phyloP scores from a whole-genome alignment of 2,888 invertebrate genomes.

The Spodoptera littoralis region DNA sequence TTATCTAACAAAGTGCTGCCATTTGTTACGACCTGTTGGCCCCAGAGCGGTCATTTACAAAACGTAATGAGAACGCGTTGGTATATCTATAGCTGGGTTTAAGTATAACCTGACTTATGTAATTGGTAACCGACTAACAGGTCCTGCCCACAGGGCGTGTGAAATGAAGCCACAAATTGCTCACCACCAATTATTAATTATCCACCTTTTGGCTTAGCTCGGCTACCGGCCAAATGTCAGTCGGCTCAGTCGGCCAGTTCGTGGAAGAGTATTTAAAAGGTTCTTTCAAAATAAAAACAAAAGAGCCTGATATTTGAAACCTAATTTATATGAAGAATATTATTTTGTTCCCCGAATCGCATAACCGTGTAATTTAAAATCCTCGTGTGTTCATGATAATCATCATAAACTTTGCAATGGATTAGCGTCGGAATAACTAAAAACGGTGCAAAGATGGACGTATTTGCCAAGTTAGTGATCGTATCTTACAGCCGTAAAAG shows the following conservation, averaged over 20 bases:
- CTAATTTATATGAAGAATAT: slow-evolving; percentile 22
- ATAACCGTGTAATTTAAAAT: slow-evolving; percentile 47
- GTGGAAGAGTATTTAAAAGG: slow-evolving; percentile 28
- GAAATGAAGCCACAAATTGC: slow-evolving; percentile 68
- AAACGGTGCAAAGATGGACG: slow-evolving; percentile 41
- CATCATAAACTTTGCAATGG: slow-evolving; percentile 48
- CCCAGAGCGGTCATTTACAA: slow-evolving; percentile 47
- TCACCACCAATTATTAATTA: slow-evolving; percentile 66
- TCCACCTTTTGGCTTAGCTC: slow-evolving; percentile 58
- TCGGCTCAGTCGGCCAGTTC: slow-evolving; percentile 32
- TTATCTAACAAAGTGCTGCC: slow-evolving; percentile 35
- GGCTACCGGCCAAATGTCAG: slow-evolving; percentile 57
- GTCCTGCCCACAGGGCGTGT: slow-evolving; percentile 56
- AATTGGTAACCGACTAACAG: slow-evolving; percentile 61
- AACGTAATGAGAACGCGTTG: slow-evolving; percentile 34
- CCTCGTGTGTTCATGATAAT: slow-evolving; percentile 44
- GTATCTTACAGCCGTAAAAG: slow-evolving; percentile 46
- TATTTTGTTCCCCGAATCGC: slow-evolving; percentile 47
- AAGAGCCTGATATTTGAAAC: slow-evolving; percentile 12
- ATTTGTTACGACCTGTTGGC: slow-evolving; percentile 44
- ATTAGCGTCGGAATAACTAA: slow-evolving; percentile 58
- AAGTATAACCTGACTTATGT: slow-evolving; percentile 43
- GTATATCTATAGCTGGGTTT: slow-evolving; percentile 12
- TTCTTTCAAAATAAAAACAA: slow-evolving; percentile 12
- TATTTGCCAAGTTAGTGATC: slow-evolving; percentile 39